Conservation (phyloP, 2,797 vertebrate species). For the Dallia pectoralis region DNA sequence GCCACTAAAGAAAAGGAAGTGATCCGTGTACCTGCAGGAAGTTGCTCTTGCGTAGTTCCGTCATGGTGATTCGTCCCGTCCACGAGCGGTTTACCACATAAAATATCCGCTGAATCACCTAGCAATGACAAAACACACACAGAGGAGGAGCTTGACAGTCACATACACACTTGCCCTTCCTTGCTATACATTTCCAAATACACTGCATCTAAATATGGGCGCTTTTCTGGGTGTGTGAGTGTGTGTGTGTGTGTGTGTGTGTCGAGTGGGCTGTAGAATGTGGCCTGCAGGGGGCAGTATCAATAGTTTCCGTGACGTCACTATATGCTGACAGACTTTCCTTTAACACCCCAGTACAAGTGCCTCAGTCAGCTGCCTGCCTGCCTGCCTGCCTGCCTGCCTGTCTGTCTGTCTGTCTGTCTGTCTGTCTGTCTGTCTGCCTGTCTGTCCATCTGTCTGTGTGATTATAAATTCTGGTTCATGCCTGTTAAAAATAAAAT, state of each 20-base stretch:
- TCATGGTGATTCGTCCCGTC: constrained; percentile 91
- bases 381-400: not conserved
- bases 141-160: not conserved
- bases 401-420: not conserved
- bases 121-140: constrained; percentile 7
- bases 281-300: constrained; percentile 42
- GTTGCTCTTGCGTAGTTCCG: constrained; percentile 95
- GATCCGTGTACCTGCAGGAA: constrained; percentile 85
- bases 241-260: too few species aligned
- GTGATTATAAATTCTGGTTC: not conserved
- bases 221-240: constrained; percentile 1
- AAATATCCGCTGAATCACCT: constrained; percentile 99
- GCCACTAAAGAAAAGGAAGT: constrained; percentile 23
- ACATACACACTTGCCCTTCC: not conserved
- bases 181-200: constrained; percentile 45
- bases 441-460: not conserved
- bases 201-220: constrained; percentile 73
- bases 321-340: constrained; percentile 40
- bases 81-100: constrained; percentile 98
- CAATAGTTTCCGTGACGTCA: constrained; percentile 73
- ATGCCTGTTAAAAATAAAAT: not conserved
- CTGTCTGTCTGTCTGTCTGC: not conserved
- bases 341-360: constrained; percentile 25
- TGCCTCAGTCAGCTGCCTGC: constrained; percentile 45
- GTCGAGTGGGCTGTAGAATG: constrained; percentile 33